Percentiles rank a stretch among this genome's conserved stretches.
Conservation (phyloP, 2,797 vertebrate species). For the Gouania willdenowi region DNA sequence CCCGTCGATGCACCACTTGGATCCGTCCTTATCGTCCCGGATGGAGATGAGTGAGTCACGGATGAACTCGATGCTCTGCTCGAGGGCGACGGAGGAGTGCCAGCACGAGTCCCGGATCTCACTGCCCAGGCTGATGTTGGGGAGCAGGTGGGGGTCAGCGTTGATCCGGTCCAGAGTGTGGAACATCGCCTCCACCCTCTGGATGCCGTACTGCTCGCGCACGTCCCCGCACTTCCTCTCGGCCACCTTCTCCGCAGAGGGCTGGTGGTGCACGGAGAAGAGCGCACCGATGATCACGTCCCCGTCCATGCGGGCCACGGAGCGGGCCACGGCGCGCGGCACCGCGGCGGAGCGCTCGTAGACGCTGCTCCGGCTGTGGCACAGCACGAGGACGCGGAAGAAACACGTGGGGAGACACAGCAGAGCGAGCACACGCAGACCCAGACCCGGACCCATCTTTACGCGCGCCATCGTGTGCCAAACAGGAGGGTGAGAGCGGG, state of each 20-base stretch:
- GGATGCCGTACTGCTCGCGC: constrained; percentile 97
- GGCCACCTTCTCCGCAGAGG: constrained; percentile 91
- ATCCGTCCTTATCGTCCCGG: constrained; percentile 90
- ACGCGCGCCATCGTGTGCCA: constrained; percentile 75
- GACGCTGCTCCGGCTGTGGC: constrained; percentile 68
- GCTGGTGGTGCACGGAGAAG: constrained; percentile 98
- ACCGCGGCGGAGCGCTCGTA: constrained; percentile 73
- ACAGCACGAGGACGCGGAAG: constrained; percentile 73
- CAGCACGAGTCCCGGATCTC: constrained; percentile 98
- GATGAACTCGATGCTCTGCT: constrained; percentile 99
- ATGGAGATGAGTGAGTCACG: constrained; percentile 97
- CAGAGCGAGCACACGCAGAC: constrained; percentile 70
- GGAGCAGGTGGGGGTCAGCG: constrained; percentile 84
- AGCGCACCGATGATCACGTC: constrained; percentile 98
- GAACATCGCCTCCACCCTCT: constrained; percentile 98
- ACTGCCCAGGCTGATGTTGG: constrained; percentile 94
- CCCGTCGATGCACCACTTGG: constrained; percentile 89
- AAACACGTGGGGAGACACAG: constrained; percentile 76
- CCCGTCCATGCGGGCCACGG: constrained; percentile 95
- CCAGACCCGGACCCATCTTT: constrained; percentile 88
- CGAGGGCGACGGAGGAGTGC: constrained; percentile 96
- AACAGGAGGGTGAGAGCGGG: constrained; percentile 56
- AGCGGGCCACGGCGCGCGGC: constrained; percentile 79
- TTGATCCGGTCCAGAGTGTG: constrained; percentile 97
- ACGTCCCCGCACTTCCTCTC: constrained; percentile 97